Conservation (phyloP, 2,888 invertebrate genomes). For the Opisthograptis luteolata region DNA sequence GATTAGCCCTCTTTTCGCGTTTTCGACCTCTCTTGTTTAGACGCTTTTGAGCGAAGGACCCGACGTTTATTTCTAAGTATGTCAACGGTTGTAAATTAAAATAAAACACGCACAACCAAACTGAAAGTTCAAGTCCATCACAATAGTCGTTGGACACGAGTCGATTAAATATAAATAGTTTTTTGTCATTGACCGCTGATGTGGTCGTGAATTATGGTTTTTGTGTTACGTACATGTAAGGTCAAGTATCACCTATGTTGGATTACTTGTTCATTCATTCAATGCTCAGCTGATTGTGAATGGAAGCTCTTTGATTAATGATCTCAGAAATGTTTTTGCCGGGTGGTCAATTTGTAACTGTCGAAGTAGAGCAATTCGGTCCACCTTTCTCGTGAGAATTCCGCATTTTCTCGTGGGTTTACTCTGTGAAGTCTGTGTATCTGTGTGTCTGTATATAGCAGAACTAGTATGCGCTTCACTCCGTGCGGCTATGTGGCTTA, state of each 20-base stretch:
- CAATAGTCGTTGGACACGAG: background rate
- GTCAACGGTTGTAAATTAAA: background rate
- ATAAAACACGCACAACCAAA: background rate
- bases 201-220: slow-evolving; percentile 4
- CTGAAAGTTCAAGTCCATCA: slow-evolving; percentile 7
- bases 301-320: background rate
- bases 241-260: slow-evolving; percentile 1
- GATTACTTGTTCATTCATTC: slow-evolving; percentile 5
- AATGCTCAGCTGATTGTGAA: slow-evolving; percentile 1
- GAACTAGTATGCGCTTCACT: too few relatives aligned
- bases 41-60: too few relatives aligned
- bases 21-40: too few relatives aligned
- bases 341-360: background rate
- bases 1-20: too few relatives aligned
- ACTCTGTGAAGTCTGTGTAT: too few relatives aligned
- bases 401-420: too few relatives aligned
- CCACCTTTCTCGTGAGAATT: too few relatives aligned
- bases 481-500: too few relatives aligned
- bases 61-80: too few relatives aligned
- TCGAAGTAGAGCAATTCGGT: too few relatives aligned
- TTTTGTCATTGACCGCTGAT: slow-evolving; percentile 8
- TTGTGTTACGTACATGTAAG: slow-evolving; percentile 2
- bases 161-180: background rate
- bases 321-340: background rate
- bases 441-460: too few relatives aligned